These are phyloP conservation scores for Hemaris fuciformis DNA, from an alignment of 2,888 invertebrate species.

Conservation along the genomic window DNA sequence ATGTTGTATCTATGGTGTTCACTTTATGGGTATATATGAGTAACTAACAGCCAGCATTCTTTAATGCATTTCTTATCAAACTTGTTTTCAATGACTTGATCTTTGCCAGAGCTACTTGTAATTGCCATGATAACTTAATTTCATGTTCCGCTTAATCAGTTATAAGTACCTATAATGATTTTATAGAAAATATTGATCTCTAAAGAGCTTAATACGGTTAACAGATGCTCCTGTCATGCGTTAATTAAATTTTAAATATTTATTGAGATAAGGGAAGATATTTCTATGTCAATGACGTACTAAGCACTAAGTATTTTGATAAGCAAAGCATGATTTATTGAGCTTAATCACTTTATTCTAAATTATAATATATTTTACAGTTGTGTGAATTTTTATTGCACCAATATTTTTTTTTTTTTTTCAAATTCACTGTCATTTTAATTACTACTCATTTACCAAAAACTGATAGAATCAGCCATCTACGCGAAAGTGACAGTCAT, in stretches of 20 bases:
- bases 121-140: neutral
- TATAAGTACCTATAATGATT: neutral
- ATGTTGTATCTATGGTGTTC: too few species aligned
- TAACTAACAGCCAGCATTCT: too few species aligned
- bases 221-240: neutral
- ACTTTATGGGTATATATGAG: too few species aligned
- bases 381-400: too few species aligned
- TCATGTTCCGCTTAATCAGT: neutral
- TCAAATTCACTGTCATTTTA: neutral
- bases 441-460: conserved; percentile 9
- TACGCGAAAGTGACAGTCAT: conserved; percentile 21
- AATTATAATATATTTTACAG: neutral
- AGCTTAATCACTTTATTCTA: neutral
- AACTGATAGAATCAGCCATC: conserved; percentile 18
- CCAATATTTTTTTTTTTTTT: too few species aligned
- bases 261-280: neutral
- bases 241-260: neutral
- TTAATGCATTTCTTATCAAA: too few species aligned
- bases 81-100: too few species aligned
- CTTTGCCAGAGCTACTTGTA: neutral
- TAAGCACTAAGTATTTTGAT: conserved; percentile 14
- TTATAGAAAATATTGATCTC: neutral
- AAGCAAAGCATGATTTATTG: conserved; percentile 1
- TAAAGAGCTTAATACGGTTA: neutral
- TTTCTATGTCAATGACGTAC: neutral